phyloP scores from a whole-genome alignment of 2,113 vertebrate species.

The Reinhardtius hippoglossoides region DNA sequence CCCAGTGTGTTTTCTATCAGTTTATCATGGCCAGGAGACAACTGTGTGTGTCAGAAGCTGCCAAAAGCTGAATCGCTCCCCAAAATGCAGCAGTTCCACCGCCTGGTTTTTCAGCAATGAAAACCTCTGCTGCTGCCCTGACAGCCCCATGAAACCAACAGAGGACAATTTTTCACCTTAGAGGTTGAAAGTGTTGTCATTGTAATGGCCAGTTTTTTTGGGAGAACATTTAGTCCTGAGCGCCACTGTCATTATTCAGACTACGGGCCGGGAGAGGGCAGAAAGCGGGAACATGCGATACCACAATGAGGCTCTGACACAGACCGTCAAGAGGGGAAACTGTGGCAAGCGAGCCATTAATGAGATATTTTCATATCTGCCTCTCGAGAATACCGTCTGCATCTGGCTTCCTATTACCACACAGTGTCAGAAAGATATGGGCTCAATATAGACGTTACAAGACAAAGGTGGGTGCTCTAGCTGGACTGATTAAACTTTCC shows the following conservation, averaged over 20 bases:
- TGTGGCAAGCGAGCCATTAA: conserved; percentile 49
- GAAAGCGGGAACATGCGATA: background rate
- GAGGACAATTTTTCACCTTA: conserved; percentile 20
- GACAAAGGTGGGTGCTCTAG: conserved; percentile 49
- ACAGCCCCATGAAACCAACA: conserved; percentile 40
- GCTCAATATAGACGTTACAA: conserved; percentile 52
- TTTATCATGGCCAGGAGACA: conserved; percentile 29
- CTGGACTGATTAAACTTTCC: conserved; percentile 31
- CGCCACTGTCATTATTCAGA: conserved; percentile 17
- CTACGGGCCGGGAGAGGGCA: conserved; percentile 5
- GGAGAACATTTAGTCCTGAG: conserved; percentile 11
- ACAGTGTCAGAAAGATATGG: conserved; percentile 34
- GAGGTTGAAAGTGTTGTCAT: conserved; percentile 51
- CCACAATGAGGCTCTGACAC: conserved; percentile 26
- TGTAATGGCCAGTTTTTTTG: conserved; percentile 40
- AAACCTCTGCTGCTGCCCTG: conserved; percentile 23
- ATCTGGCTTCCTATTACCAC: conserved; percentile 48
- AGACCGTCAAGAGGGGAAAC: conserved; percentile 42
- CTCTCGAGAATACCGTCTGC: conserved; percentile 51
- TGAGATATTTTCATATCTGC: conserved; percentile 59
- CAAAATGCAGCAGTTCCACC: conserved; percentile 32
- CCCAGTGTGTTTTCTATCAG: conserved; percentile 42
- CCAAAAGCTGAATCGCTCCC: conserved; percentile 7
- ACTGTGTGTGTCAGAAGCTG: conserved; percentile 32
- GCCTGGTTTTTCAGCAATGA: conserved; percentile 19